phyloP scores from a whole-genome alignment of 2,113 vertebrate species.

The Phoxinus phoxinus region DNA sequence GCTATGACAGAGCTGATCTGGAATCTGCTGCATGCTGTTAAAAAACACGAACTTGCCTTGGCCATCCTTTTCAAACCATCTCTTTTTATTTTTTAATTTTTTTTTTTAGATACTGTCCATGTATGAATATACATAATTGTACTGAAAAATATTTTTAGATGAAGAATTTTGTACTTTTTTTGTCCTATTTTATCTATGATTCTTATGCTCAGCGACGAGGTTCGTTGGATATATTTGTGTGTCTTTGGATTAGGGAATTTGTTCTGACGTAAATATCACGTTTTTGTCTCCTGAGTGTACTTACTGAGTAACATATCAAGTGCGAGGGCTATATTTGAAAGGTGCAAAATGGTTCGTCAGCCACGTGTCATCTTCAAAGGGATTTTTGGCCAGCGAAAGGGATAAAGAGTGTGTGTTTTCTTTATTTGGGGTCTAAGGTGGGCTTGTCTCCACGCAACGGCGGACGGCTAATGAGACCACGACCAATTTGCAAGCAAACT shows the following conservation, averaged over 20 bases:
- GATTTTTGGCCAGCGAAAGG: background rate
- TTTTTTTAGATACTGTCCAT: slow-evolving; percentile 26
- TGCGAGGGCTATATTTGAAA: slow-evolving; percentile 41
- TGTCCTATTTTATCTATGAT: slow-evolving; percentile 47
- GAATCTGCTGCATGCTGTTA: slow-evolving; percentile 20
- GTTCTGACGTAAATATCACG: slow-evolving; percentile 31
- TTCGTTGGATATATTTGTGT: slow-evolving; percentile 26
- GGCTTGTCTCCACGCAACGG: slow-evolving; percentile 7
- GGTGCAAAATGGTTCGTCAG: slow-evolving; percentile 16
- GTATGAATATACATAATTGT: slow-evolving; percentile 52
- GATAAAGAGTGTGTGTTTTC: background rate
- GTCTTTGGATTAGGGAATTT: slow-evolving; percentile 44
- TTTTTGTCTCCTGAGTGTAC: slow-evolving; percentile 41
- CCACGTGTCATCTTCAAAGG: background rate
- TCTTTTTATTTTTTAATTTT: background rate
- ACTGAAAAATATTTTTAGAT: slow-evolving; percentile 64
- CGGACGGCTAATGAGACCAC: background rate
- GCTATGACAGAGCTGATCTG: background rate
- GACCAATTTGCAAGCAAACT: background rate
- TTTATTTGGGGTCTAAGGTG: background rate
- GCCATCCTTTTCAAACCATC: background rate
- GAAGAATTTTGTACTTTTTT: slow-evolving; percentile 49
- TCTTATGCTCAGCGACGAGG: slow-evolving; percentile 21
- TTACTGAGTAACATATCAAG: slow-evolving; percentile 48
- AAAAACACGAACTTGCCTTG: background rate